Evolutionary conservation across 2,888 invertebrate species (phyloP), one percentile per base, ranked within the genome.

Genomic region (Phengaris alcon): DNA sequence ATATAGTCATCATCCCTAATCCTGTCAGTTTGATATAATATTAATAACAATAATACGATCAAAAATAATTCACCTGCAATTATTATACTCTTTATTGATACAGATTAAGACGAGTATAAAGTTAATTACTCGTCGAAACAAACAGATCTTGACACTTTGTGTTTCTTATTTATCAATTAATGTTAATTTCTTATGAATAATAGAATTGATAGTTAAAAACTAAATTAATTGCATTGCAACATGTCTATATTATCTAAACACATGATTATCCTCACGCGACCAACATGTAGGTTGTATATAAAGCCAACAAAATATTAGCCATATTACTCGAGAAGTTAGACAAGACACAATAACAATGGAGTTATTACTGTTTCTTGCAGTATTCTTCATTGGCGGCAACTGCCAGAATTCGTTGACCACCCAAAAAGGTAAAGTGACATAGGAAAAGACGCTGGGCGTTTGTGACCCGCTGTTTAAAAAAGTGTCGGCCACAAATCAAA

Each of bases 211-310:
- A 9, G 15, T 9, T 59, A 57, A n/a, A 57, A 55, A 55, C 0
- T 7, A 6, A 6, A 57, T 57, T 15, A 57, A 22, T 59, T 22
- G 10, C 59, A 22, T 22, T 48, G 48, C 6, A 48, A 48, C 48
- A 48, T 35, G 35, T 35, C 59, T 64, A 12, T 64, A 44, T 64
- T 64, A 64, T 15, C 35, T 15, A 12, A 64, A 64, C 44, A 7
- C 35, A 12, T 69, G 6, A 69, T 69, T 70, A 70, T 51, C 70
- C 6, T 2, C 70, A 70, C 70, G 70, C 70, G 44, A 70, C n/a
- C 6, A 64, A 52, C 12, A 52, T 4, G 12, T 54, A 35, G 8
- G 10, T 22, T 1, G 72, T 72, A 72, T 52, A 72, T 72, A 22
- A 35, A 7, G 52, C 7, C 12, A 9, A 2, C 6, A 7, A 54